Conservation (phyloP, 2,888 invertebrate species). For the Frankliniella fusca region DNA sequence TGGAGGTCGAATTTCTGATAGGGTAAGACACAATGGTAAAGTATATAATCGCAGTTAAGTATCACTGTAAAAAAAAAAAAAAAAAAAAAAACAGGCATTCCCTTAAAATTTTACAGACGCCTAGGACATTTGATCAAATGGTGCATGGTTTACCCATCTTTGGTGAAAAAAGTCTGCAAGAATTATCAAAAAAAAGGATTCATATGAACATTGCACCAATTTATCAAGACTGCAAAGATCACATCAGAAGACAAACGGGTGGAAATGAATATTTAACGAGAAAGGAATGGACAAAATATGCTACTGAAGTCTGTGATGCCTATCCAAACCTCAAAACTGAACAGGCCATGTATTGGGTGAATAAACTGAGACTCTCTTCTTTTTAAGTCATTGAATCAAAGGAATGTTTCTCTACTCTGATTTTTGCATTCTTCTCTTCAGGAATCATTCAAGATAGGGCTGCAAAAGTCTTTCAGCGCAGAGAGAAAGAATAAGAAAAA, state of each 20-base stretch:
- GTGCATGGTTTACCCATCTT: background rate
- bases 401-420: background rate
- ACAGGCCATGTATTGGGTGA: background rate
- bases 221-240: background rate
- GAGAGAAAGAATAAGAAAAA: background rate
- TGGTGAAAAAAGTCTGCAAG: background rate
- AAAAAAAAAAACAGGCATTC: background rate
- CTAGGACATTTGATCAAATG: background rate
- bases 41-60: background rate
- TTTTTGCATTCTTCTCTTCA: background rate
- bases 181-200: background rate
- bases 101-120: slow-evolving; percentile 1
- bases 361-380: background rate
- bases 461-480: background rate
- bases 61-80: background rate
- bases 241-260: background rate
- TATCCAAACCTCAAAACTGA: slow-evolving; percentile 3
- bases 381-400: slow-evolving; percentile 7
- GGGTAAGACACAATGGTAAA: background rate
- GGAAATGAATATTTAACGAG: background rate
- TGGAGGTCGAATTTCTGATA: background rate
- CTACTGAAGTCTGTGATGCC: background rate
- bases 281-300: background rate
- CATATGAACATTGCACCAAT: background rate
- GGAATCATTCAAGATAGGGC: background rate